Evolutionary conservation across 2,113 vertebrate species (phyloP), one percentile per base, ranked within the genome.

Genomic region (Phalacrocorax carbo): DNA sequence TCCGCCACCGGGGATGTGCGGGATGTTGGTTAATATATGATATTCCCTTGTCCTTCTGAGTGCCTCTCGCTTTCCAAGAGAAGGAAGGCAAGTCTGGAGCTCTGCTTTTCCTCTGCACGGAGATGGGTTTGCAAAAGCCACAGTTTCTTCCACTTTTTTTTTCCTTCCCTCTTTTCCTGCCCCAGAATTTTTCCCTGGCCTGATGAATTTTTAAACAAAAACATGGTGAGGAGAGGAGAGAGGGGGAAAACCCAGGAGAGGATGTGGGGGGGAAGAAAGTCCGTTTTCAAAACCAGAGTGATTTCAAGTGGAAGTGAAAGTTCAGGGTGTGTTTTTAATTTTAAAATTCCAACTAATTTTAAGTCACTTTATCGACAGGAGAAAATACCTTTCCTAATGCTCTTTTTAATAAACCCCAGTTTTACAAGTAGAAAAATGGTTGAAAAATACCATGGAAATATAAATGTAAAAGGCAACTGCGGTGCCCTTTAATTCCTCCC

Each of bases 161-260:
- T 22, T 44, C 4, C 7, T 62, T 51, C 2, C 34, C 12, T 36
- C 66, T 82, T 92, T 76, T 88, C 91, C 82, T 95, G 79, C 51
- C 49, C 62, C 10, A 0, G 66, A 64, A 19, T 88, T 94, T 93
- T 92, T 90, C 80, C 54, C 68, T 81, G 79, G 40, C 52, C 68
- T 93, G 92, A 93, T 96, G 96, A 94, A 90, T 90, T 92, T 96
- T 95, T 95, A 96, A 96, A 81, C 88, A 92, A 77, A 93, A 96
- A 69, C 88, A 92, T 80, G 54, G 71, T 58, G 76, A 87, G 77
- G 32, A 95, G 42, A 86, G 54, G 62, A 96, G 86, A 91, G 84
- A 36, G 38, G 49, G 32, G 64, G 54, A 57, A 76, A 70, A 36
- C 82, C 49, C 79, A 48, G 40, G 79, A 69, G 90, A 86, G 66